Percentiles rank a stretch among this genome's conserved stretches.
These are phyloP conservation scores for Eumerus sabulonum DNA, from an alignment of 2,888 invertebrate genomes.

Conservation along the genomic window DNA sequence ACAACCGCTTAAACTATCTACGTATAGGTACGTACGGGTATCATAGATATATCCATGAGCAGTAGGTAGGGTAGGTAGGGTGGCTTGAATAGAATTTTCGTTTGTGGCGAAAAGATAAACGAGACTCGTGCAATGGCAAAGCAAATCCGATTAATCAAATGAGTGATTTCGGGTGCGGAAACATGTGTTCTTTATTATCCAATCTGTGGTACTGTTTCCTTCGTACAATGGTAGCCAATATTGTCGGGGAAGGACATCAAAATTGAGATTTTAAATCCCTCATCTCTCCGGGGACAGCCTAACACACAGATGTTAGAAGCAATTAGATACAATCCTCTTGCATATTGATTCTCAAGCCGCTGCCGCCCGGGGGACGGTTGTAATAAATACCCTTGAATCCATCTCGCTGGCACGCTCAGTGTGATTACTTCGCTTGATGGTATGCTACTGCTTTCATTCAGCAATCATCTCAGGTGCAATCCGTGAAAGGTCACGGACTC, in stretches of 20 bases:
- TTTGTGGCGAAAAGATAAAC: too few relatives aligned
- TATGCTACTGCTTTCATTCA: background rate
- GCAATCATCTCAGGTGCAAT: constrained; percentile 48
- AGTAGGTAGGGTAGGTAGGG: too few relatives aligned
- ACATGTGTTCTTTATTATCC: constrained; percentile 63
- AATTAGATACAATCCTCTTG: too few relatives aligned
- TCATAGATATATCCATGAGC: too few relatives aligned
- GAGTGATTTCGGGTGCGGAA: constrained; percentile 52
- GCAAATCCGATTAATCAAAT: constrained; percentile 54
- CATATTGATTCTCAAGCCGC: too few relatives aligned
- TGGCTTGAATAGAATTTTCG: too few relatives aligned
- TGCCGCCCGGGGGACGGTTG: background rate
- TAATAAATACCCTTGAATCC: constrained; percentile 26
- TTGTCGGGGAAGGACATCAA: background rate
- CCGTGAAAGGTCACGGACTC: constrained; percentile 64
- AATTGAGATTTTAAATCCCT: constrained; percentile 15
- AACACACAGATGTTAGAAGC: too few relatives aligned
- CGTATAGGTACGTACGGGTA: too few relatives aligned
- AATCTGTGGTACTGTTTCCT: constrained; percentile 35
- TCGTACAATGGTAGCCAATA: too few relatives aligned
- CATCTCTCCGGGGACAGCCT: too few relatives aligned
- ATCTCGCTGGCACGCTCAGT: constrained; percentile 40
- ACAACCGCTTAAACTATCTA: too few relatives aligned
- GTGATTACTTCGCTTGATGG: constrained; percentile 10
- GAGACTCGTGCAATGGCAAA: too few relatives aligned